Base-by-base conservation (phyloP, 2,113 vertebrate species). In the Archocentrus centrarchus region DNA sequence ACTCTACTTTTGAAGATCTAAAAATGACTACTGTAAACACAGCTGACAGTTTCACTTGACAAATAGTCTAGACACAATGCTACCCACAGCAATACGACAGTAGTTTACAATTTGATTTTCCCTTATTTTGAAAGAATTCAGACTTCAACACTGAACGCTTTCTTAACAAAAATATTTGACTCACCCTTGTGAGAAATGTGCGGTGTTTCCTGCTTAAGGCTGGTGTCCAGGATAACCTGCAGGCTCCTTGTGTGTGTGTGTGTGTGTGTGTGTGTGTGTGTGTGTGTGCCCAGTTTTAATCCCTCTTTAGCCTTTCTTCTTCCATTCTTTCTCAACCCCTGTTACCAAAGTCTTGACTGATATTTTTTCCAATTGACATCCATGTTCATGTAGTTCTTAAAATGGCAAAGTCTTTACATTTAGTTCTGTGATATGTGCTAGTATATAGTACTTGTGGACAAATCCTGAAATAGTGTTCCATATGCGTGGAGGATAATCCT, bases 401-500 rank as follows among this genome's bases (percentile, higher is more conserved):
- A 64, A n/a, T 22, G 14, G 27, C 4, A 32, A 6, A 39, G 17
- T 32, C 37, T 80, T 3, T 44, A 44, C 27, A 35, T 84, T 55
- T 60, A 44, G 3, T 77, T 68, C 39, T 73, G 30, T 66, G 14
- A 57, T 15, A 50, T 63, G 50, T 24, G 27, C 37, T 50, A 63
- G 14, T 60, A 35, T 44, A 30, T 3, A 60, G 2, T 24, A 4
- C 66, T 1, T 70, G 53, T 73, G 61, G 64, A 24, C 47, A 59
- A 41, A 6, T 35, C 55, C 41, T 75, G 55, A 50, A 14, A 18
- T 9, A 59, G 15, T 27, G 86, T 79, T 86, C 92, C 93, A 93
- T 93, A 92, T 95, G 91, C 79, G 15, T 58, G 18, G 18, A 55
- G 37, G 79, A 79, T 94, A 94, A 93, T 93, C 91, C 62, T n/a